Evolutionary conservation across 2,797 vertebrate genomes (phyloP), one percentile per base, ranked within the genome.

Genomic region (Huso huso): DNA sequence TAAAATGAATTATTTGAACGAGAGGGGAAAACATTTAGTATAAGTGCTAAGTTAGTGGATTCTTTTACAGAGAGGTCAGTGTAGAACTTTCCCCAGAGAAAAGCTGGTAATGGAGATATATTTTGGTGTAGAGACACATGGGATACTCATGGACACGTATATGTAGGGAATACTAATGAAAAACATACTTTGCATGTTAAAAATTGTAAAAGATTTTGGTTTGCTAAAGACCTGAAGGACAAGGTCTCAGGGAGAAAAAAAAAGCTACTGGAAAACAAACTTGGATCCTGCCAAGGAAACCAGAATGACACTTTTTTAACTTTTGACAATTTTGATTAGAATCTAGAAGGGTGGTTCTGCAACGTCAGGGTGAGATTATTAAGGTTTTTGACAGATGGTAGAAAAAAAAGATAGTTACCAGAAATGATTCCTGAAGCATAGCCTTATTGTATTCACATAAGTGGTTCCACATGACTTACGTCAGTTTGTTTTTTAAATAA

Each of bases 171-270:
- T 65, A 48, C 68, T 74, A 73, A 70, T 69, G 64, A 68, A 63
- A 73, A 75, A 63, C 2, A 0, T 15, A 49, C 55, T 71, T 76
- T 71, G 74, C 70, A 78, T 37, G 12, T 66, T 49, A 67, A 60
- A 18, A 51, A 61, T 23, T 71, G 61, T 18, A 58, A 62, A 67
- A 72, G 63, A 55, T 71, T 58, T 49, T 69, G 55, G 59, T 63
- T 59, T 62, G 51, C 58, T 69, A 61, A 52, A 67, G 53, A 49
- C 68, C 70, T 63, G 66, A 63, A 68, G 70, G 48, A 37, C 10
- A 49, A 66, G 68, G 71, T 53, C 0, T 0, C 8, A 51, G 48
- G 48, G 4, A 70, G 49, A 64, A 59, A 68, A 65, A 18, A 18
- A 37, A 37, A 37, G 4, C 0, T 37, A 37, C 37, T 37, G 37